Base-by-base conservation (phyloP, 2,113 vertebrate species). In the Pelobates fuscus region DNA sequence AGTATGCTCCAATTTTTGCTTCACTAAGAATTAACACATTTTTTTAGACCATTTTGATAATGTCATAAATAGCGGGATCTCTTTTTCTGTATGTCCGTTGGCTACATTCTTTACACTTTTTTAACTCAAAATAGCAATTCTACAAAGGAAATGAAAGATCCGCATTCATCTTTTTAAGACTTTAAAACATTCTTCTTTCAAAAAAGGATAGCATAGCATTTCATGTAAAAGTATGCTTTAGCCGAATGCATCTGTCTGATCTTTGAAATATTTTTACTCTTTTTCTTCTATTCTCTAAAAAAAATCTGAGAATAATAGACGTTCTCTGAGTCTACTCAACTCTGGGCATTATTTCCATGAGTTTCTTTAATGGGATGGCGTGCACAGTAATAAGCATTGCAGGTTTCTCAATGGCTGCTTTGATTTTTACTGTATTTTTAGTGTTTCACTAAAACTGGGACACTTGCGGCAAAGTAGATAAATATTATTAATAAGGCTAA, bases 281-380 rank as follows among this genome's bases (percentile, higher is more conserved):
- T 61, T 37, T 61, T 61, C 58, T 61, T 61, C 58, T 27, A 29
- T 1, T 18, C 17, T 18, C 17, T 14, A 14, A 5, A 14, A 6
- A 17, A 27, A 27, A 23, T 21, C 18, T 29, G 17, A 17, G 26
- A 27, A 29, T 27, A 61, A 61, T 61, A 25, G 15, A 7, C 14
- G 17, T 61, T 61, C 29, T 11, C 24, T 14, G 17, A 61, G 26
- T 23, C 58, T 25, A 27, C 17, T 27, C 57, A 60, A 14, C 44
- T 49, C 17, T 15, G 44, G 12, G 15, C 12, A 49, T 49, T 14
- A 49, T 37, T 63, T 25, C 30, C n/a, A 32, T n/a, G 18, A 32
- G 30, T 63, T 63, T 24, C 30, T 21, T n/a, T 63, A 63, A 63
- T 63, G 29, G 8, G 20, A 32, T 49, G 44, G 44, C 12, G 15